Evolutionary conservation across 2,113 vertebrate species (phyloP), one percentile per base, ranked within the genome.

Genomic region (Triplophysa siluroides): DNA sequence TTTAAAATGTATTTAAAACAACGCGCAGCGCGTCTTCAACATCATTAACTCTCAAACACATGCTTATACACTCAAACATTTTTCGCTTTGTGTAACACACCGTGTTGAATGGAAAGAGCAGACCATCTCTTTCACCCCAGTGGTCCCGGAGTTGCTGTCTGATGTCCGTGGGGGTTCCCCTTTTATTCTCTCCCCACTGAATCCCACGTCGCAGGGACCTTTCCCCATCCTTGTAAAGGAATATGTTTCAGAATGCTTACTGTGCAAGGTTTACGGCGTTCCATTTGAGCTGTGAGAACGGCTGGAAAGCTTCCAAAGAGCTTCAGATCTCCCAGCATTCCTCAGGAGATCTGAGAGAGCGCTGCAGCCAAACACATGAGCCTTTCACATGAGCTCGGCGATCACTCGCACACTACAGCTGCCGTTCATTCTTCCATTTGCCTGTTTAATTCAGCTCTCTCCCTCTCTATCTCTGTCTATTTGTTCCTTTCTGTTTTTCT

Each of bases 161-260:
- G 60, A 76, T 50, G 73, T 63, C 73, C 11, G 12, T 63, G 45
- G 61, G 60, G 60, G 45, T 65, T 65, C 43, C 45, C 1, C 8
- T 24, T 65, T 10, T 33, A 52, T 64, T 65, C 45, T 65, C 73
- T 76, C 73, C 62, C 45, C 3, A 7, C 62, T 65, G 41, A 54
- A 50, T 65, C 23, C 74, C 75, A 52, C 45, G 11, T 54, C 18
- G 13, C 12, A n/a, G 61, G 24, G 23, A 65, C 45, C 45, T 66
- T 65, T 77, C 61, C 62, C 61, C 13, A 65, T 77, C 43, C 75
- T 77, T 23, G 62, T 77, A 54, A 64, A 77, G 62, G 75, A 65
- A 62, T 62, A 75, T 63, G 56, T 63, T 75, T 75, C 60, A 75
- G 60, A 63, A 77, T 77, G 61, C 75, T 77, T 66, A 65, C 61